Conservation (phyloP, 2,888 invertebrate species). For the Ditula angustiorana region DNA sequence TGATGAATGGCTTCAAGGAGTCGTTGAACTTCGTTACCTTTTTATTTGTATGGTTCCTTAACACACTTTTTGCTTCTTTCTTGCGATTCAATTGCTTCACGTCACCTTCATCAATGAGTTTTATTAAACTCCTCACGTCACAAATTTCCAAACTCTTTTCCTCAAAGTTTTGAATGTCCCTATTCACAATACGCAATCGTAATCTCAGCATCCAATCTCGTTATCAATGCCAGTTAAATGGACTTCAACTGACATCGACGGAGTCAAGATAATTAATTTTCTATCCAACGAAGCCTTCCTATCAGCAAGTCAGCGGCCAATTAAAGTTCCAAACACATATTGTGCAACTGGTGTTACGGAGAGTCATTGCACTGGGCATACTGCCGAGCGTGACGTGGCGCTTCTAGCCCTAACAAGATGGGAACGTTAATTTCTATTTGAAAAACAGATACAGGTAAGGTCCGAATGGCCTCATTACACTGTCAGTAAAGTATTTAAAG, state of each 20-base stretch:
- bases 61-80: neutral
- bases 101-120: neutral
- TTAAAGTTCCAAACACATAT: conserved; percentile 45
- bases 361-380: conserved; percentile 53
- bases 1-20: conserved; percentile 51
- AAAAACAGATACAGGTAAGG: conserved; percentile 10
- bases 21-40: conserved; percentile 45
- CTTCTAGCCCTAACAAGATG: conserved; percentile 26
- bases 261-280: conserved; percentile 35
- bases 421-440: conserved; percentile 4
- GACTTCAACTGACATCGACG: conserved; percentile 15
- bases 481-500: conserved; percentile 19
- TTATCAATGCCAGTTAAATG: conserved; percentile 29
- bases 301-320: conserved; percentile 44
- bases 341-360: conserved; percentile 58
- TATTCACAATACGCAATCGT: conserved; percentile 30
- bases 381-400: conserved; percentile 20
- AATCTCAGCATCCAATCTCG: conserved; percentile 26
- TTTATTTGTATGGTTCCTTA: conserved; percentile 28
- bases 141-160: conserved; percentile 14
- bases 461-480: conserved; percentile 21
- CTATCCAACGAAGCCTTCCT: conserved; percentile 26
- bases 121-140: conserved; percentile 13
- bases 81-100: neutral
- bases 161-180: conserved; percentile 17